These are phyloP conservation scores for Periparus ater DNA, from an alignment of 2,797 vertebrate species.

Conservation along the genomic window DNA sequence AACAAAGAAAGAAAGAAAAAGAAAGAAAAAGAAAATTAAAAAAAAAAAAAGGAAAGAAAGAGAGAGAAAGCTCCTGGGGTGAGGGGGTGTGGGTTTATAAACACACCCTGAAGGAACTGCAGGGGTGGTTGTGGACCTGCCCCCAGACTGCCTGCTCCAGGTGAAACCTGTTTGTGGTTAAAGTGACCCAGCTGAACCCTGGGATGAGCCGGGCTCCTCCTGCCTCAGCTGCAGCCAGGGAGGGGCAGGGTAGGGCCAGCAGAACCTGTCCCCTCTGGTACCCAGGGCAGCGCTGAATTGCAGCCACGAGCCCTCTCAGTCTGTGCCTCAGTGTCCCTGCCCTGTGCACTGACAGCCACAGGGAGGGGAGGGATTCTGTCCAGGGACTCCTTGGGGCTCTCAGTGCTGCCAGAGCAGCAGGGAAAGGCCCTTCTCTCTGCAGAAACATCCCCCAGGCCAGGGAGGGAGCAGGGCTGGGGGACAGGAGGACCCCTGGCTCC, in stretches of 20 bases:
- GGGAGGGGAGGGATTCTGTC: neutral
- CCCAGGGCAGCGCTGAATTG: accelerated
- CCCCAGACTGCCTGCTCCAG: neutral
- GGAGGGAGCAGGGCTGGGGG: accelerated
- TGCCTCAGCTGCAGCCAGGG: accelerated
- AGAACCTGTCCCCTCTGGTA: neutral
- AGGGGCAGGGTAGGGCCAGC: neutral
- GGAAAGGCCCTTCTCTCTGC: neutral
- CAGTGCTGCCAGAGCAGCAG: neutral
- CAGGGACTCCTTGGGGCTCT: neutral
- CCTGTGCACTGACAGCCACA: accelerated
- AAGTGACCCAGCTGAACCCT: neutral
- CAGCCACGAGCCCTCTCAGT: accelerated
- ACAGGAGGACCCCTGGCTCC: neutral
- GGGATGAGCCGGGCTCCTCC: neutral
- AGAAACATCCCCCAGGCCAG: neutral
- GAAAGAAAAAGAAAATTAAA: too few species aligned
- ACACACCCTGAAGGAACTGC: neutral
- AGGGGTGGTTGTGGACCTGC: neutral
- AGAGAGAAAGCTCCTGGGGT: accelerated
- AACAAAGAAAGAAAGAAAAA: accelerated
- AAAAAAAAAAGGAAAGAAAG: neutral
- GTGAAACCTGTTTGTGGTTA: neutral
- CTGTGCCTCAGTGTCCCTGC: neutral
- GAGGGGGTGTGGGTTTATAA: neutral